Conservation (phyloP, 2,113 vertebrate genomes). For the Ardeotis arabs region DNA sequence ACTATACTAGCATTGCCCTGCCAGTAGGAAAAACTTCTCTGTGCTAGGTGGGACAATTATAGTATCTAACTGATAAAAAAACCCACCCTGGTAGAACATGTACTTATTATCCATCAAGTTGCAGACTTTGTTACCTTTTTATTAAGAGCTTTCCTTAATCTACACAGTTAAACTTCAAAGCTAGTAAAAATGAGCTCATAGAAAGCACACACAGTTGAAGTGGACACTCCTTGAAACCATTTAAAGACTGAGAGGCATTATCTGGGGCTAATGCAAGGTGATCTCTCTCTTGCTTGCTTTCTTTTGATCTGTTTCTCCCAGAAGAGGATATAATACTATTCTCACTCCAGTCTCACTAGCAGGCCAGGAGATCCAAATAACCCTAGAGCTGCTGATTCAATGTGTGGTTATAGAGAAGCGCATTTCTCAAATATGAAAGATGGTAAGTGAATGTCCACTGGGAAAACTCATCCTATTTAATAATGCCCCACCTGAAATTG, state of each 20-base stretch:
- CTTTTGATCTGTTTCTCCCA: not conserved
- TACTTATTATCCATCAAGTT: not conserved
- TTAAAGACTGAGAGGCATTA: not conserved
- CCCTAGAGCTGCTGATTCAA: not conserved
- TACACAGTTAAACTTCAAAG: not conserved
- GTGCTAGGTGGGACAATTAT: not conserved
- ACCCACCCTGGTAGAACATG: not conserved
- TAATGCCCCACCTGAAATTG: conserved; percentile 41
- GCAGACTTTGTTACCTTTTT: not conserved
- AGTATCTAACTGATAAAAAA: not conserved
- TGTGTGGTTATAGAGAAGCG: not conserved
- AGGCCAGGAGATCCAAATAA: not conserved
- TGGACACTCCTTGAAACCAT: not conserved
- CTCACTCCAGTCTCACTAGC: not conserved
- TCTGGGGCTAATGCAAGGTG: not conserved
- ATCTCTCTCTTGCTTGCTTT: not conserved
- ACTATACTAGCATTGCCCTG: not conserved
- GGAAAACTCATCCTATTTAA: not conserved
- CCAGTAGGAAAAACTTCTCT: not conserved
- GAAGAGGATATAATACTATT: not conserved
- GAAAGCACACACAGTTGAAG: not conserved
- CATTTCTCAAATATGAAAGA: not conserved
- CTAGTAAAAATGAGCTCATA: not conserved
- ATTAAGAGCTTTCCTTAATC: not conserved
- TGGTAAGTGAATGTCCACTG: not conserved